Evolutionary conservation across 2,113 vertebrate species (phyloP).

Genomic region (Platycercus adscitus): DNA sequence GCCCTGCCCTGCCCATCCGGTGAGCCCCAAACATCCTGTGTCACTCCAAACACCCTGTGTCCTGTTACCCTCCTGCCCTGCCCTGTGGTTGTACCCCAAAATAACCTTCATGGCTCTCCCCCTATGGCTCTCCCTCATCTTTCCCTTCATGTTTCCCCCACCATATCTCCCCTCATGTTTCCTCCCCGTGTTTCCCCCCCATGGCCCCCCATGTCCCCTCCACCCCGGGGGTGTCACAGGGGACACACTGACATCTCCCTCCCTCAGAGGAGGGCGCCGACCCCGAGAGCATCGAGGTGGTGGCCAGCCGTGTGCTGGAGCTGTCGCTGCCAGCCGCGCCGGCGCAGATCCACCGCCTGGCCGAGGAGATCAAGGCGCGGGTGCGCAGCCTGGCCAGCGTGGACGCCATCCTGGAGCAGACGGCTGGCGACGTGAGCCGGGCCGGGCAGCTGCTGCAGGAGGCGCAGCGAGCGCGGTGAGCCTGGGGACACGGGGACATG

Average conservation of each 20-base stretch:
- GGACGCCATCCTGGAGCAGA: slow-evolving; percentile 90
- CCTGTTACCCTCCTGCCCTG: neutral
- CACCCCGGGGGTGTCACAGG: accelerated
- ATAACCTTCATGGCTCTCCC: neutral
- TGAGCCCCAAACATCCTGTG: neutral
- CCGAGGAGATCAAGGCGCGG: slow-evolving; percentile 88
- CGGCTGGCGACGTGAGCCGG: slow-evolving; percentile 83
- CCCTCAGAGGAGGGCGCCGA: slow-evolving; percentile 92
- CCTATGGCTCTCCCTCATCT: neutral
- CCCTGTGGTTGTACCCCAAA: neutral
- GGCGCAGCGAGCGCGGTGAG: slow-evolving; percentile 88
- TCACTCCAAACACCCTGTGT: neutral
- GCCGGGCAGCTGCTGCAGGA: slow-evolving; percentile 88
- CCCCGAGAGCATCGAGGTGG: slow-evolving; percentile 92
- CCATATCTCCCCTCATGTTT: too few species aligned
- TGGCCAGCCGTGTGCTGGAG: slow-evolving; percentile 90
- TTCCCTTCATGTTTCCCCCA: neutral
- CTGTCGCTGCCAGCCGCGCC: slow-evolving; percentile 93
- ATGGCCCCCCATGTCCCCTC: neutral
- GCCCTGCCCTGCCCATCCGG: accelerated
- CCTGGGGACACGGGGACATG: accelerated
- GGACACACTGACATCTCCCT: neutral
- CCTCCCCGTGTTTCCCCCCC: neutral
- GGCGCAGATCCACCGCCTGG: slow-evolving; percentile 88
- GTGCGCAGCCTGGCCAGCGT: slow-evolving; percentile 92